Percentiles rank a stretch among this genome's conserved stretches.
Conservation (phyloP, 2,113 vertebrate genomes). For the Malurus melanocephalus region DNA sequence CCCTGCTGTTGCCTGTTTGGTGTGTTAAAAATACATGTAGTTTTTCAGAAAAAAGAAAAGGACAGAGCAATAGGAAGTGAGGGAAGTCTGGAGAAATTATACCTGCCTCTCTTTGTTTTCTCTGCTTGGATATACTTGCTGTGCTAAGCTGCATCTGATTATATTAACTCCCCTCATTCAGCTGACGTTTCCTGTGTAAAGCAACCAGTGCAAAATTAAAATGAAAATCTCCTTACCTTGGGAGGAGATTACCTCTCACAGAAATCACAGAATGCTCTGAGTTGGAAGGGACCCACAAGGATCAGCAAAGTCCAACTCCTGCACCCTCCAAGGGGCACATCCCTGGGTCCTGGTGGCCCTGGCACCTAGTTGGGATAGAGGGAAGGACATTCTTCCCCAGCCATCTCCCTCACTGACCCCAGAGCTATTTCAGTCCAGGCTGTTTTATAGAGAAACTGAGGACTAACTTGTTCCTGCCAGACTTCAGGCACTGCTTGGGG, state of each 20-base stretch:
- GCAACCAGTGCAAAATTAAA: slow-evolving; percentile 10
- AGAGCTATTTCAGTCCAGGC: background rate
- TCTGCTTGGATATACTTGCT: background rate
- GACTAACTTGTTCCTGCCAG: background rate
- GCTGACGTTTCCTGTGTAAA: slow-evolving; percentile 52
- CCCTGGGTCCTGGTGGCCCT: background rate
- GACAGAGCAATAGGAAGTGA: background rate
- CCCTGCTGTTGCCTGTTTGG: background rate
- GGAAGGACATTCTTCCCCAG: background rate
- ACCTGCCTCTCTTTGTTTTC: background rate
- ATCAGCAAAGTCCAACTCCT: background rate
- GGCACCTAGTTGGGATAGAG: background rate
- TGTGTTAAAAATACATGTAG: background rate
- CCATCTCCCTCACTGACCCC: background rate
- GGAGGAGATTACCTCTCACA: background rate
- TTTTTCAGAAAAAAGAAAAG: background rate
- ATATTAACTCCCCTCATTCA: slow-evolving; percentile 9
- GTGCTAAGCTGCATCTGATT: slow-evolving; percentile 10
- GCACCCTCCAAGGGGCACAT: background rate
- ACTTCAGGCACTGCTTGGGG: background rate
- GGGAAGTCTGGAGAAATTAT: background rate
- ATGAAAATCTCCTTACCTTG: slow-evolving; percentile 8
- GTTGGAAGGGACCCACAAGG: background rate
- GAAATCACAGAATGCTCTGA: background rate
- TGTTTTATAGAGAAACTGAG: background rate